A percentile compares a stretch with the other conserved stretches of the same genome.
These are phyloP conservation scores for Rotaria magnacalcarata DNA, from an alignment of 2,888 invertebrate species.

Conservation along the genomic window DNA sequence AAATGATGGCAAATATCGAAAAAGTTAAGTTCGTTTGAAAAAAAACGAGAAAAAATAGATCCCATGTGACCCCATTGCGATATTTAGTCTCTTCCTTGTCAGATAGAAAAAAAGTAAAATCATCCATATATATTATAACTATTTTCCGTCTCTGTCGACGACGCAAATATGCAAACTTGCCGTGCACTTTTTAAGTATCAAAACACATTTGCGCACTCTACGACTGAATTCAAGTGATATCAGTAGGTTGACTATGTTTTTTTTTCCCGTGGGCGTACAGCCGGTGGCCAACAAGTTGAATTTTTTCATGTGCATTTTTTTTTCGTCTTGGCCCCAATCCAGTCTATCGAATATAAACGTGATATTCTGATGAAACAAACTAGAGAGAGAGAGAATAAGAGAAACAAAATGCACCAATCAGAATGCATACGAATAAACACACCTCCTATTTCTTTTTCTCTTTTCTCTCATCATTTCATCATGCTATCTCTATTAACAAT, in stretches of 20 bases:
- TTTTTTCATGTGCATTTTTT: neutral
- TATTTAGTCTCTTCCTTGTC: no score
- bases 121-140: no score
- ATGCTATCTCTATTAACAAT: neutral
- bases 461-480: constrained; percentile 6
- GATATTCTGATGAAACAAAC: neutral
- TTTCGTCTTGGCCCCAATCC: constrained; percentile 1
- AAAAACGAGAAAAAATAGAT: no score
- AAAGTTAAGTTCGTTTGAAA: neutral
- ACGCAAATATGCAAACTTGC: no score
- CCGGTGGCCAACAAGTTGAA: neutral
- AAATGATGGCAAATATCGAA: neutral
- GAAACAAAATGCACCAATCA: neutral
- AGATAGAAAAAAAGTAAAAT: no score
- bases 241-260: neutral
- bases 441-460: neutral
- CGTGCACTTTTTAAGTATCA: no score
- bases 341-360: neutral
- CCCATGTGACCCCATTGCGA: no score
- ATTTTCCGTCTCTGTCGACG: no score
- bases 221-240: no score
- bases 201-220: no score
- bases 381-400: constrained; percentile 17
- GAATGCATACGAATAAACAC: neutral
- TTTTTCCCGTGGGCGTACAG: neutral